Percentiles rank a stretch among this genome's conserved stretches.
Evolutionary conservation across 2,797 vertebrate genomes (phyloP).

Genomic region (Chlorospingus flavigularis): DNA sequence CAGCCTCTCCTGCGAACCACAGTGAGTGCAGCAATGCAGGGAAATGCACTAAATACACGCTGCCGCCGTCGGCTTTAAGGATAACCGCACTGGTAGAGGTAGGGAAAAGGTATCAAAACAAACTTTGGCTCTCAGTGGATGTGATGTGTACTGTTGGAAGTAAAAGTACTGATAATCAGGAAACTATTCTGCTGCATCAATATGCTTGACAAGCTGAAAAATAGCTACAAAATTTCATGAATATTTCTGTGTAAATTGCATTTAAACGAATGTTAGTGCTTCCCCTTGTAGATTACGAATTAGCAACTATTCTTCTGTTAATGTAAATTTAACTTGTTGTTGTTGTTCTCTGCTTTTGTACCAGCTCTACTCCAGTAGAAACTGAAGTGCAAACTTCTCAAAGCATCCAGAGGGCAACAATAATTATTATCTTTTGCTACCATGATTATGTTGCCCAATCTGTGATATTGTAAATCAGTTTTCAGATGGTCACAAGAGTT

Average conservation of each 20-base stretch:
- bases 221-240: conserved; percentile 67
- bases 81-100: not conserved
- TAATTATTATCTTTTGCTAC: conserved; percentile 74
- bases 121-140: not conserved
- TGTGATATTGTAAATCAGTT: conserved; percentile 71
- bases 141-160: not conserved
- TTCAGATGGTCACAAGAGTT: conserved; percentile 47
- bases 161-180: conserved; percentile 50
- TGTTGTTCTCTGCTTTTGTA: conserved; percentile 63
- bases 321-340: conserved; percentile 69
- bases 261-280: conserved; percentile 62
- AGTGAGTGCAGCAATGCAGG: fast-evolving
- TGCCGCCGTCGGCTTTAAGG: not conserved
- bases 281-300: conserved; percentile 66
- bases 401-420: conserved; percentile 71
- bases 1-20: not conserved
- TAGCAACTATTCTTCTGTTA: conserved; percentile 66
- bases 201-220: conserved; percentile 62
- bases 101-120: conserved; percentile 13
- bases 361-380: conserved; percentile 52
- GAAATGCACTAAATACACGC: not conserved
- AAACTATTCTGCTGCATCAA: conserved; percentile 43
- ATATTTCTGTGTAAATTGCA: conserved; percentile 66
- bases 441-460: conserved; percentile 66
- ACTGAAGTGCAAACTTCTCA: conserved; percentile 49